Evolutionary conservation across 2,797 vertebrate genomes (phyloP).

Genomic region (Neostethus bicornis): DNA sequence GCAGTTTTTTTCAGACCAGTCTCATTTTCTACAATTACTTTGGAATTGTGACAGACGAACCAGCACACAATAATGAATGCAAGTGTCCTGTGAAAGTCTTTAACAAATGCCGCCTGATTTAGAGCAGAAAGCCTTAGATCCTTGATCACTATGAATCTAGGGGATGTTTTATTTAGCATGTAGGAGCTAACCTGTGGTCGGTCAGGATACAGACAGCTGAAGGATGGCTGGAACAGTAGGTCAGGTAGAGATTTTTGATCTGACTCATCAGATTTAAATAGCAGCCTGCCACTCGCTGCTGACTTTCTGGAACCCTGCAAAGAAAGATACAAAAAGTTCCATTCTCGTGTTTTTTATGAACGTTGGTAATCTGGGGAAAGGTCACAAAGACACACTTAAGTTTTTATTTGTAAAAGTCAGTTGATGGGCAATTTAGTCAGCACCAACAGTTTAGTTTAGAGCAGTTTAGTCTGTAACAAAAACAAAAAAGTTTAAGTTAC

Average conservation of each 20-base stretch:
- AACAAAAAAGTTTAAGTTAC: too few relatives aligned
- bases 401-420: too few relatives aligned
- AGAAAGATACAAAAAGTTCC: constrained; percentile 13
- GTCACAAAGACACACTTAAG: not conserved
- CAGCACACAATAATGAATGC: not conserved
- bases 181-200: constrained; percentile 88
- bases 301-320: constrained; percentile 87
- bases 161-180: not conserved
- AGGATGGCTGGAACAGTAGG: constrained; percentile 95
- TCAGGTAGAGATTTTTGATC: constrained; percentile 89
- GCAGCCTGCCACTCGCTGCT: constrained; percentile 91
- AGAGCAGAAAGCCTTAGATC: not conserved
- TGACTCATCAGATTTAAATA: constrained; percentile 91
- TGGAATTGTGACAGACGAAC: rapidly evolving
- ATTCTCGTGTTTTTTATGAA: not conserved
- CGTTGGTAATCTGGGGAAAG: not conserved
- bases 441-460: too few relatives aligned
- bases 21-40: not conserved
- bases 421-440: too few relatives aligned
- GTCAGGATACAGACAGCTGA: constrained; percentile 93
- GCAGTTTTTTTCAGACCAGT: not conserved
- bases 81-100: not conserved
- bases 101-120: not conserved
- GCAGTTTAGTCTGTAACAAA: too few relatives aligned
- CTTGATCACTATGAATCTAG: not conserved